Percentiles rank a stretch among this genome's conserved stretches.
Conservation (phyloP, 2,113 vertebrate species). For the Callithrix jacchus region DNA sequence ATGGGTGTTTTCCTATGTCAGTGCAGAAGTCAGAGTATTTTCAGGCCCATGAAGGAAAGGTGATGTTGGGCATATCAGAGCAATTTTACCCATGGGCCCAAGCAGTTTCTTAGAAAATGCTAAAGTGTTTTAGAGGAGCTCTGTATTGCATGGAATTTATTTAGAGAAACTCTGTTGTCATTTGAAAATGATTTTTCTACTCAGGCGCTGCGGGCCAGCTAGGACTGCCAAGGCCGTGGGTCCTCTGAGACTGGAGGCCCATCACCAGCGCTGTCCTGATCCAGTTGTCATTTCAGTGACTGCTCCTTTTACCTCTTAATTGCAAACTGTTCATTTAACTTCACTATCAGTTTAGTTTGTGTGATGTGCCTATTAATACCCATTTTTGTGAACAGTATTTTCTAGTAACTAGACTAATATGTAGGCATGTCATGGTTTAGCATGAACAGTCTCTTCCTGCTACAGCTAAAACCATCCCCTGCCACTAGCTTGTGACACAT, state of each 20-base stretch:
- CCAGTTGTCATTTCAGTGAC: not conserved
- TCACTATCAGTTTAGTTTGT: not conserved
- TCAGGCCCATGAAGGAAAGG: not conserved
- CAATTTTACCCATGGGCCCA: not conserved
- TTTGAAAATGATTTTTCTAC: not conserved
- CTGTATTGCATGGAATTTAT: not conserved
- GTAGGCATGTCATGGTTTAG: not conserved
- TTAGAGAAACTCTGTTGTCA: not conserved
- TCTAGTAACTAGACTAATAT: not conserved
- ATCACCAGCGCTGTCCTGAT: not conserved
- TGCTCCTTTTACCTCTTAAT: not conserved
- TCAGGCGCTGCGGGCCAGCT: not conserved
- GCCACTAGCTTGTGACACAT: not conserved
- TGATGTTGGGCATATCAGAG: not conserved
- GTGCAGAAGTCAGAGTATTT: accelerated
- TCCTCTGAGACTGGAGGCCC: not conserved
- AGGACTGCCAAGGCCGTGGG: accelerated
- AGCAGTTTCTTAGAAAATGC: not conserved
- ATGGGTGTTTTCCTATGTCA: accelerated
- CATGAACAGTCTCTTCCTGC: not conserved
- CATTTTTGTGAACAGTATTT: not conserved
- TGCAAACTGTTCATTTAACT: not conserved
- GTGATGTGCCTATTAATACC: not conserved
- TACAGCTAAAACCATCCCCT: not conserved
- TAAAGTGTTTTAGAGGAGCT: not conserved